These are phyloP conservation scores for Glyphotaelius pellucidus DNA, from an alignment of 2,888 invertebrate species.

Conservation along the genomic window DNA sequence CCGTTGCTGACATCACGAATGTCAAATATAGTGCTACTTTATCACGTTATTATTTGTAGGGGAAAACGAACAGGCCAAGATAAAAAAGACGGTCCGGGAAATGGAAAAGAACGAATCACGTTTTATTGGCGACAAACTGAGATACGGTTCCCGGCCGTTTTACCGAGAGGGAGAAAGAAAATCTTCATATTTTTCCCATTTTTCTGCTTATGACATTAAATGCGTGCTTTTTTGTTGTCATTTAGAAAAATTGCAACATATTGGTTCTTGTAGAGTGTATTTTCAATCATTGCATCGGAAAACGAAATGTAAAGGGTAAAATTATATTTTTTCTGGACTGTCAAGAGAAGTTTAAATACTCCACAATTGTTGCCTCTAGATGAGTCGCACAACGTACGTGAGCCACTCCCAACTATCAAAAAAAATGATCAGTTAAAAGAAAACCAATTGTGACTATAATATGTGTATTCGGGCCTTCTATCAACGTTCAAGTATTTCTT, in stretches of 20 bases:
- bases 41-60: slow-evolving; percentile 39
- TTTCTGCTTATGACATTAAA: background rate
- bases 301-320: background rate
- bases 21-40: slow-evolving; percentile 27
- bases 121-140: slow-evolving; percentile 22
- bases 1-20: slow-evolving; percentile 39
- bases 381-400: no score
- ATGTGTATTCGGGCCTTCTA: no score
- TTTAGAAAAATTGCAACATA: background rate
- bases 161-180: background rate
- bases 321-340: background rate
- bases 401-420: no score
- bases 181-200: background rate
- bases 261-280: background rate
- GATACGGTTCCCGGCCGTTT: background rate
- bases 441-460: no score
- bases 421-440: no score
- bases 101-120: slow-evolving; percentile 32
- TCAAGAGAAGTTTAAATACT: background rate
- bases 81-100: slow-evolving; percentile 15
- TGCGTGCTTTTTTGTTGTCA: background rate
- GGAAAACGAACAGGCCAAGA: background rate
- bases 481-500: no score
- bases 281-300: background rate
- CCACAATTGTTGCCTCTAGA: no score